A percentile compares a stretch with the other conserved stretches of the same genome.
Evolutionary conservation across 64 coral and sea anemone species (phyloP).

Genomic region (Cladopsammia gracilis): DNA sequence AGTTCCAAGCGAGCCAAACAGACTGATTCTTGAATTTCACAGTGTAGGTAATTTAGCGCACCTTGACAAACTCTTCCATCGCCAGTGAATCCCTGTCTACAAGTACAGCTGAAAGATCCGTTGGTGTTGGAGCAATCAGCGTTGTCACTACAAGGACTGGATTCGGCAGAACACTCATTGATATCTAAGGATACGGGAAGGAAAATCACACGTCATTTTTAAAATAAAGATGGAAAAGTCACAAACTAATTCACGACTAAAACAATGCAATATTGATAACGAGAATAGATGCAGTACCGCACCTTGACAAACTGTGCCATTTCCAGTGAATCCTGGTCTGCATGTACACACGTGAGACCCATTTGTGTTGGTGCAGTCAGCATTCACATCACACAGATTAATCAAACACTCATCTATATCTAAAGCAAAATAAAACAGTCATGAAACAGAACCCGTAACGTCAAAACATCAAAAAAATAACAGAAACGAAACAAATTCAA

Average conservation of each 20-base stretch:
- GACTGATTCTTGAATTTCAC: too few species aligned
- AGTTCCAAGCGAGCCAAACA: too few species aligned
- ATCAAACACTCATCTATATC: slow-evolving; percentile 49
- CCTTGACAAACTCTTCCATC: slow-evolving; percentile 25
- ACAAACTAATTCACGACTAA: too few species aligned
- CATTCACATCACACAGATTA: slow-evolving; percentile 14
- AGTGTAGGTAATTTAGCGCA: not conserved
- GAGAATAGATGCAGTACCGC: too few species aligned
- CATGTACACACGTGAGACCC: slow-evolving; percentile 40
- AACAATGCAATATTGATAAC: too few species aligned
- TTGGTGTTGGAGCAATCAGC: slow-evolving; percentile 38
- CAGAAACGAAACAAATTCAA: too few species aligned
- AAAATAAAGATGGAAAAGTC: too few species aligned
- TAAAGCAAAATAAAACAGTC: not conserved
- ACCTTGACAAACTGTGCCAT: slow-evolving; percentile 39
- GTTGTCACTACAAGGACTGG: slow-evolving; percentile 3
- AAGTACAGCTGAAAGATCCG: slow-evolving; percentile 33
- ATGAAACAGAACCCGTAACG: too few species aligned
- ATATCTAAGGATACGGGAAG: slow-evolving; percentile 7
- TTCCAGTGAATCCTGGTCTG: slow-evolving; percentile 36
- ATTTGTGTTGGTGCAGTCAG: slow-evolving; percentile 30
- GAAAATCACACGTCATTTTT: too few species aligned
- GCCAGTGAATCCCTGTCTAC: slow-evolving; percentile 34
- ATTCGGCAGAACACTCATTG: slow-evolving; percentile 19
- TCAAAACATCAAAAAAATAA: too few species aligned